A percentile compares a stretch with the other conserved stretches of the same genome.
These are phyloP conservation scores for Phycodurus eques DNA, from an alignment of 2,113 vertebrate genomes.

Conservation along the genomic window DNA sequence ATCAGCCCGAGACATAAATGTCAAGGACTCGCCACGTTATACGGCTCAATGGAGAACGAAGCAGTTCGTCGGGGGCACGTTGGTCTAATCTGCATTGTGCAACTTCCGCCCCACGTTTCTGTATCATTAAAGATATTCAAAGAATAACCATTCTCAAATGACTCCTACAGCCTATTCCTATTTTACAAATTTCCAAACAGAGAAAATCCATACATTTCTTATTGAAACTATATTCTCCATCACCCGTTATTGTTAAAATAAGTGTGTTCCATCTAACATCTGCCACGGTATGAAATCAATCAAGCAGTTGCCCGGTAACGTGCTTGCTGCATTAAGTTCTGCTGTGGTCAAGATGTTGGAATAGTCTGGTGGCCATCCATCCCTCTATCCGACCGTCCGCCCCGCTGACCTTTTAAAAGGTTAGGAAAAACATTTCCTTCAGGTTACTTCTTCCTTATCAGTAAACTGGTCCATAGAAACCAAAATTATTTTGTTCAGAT, in stretches of 20 bases:
- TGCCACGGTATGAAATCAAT: constrained; percentile 23
- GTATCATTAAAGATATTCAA: constrained; percentile 6
- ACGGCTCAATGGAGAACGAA: constrained; percentile 11
- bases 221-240: neutral
- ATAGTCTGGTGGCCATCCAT: constrained; percentile 8
- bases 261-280: constrained; percentile 22
- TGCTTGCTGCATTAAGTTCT: constrained; percentile 7
- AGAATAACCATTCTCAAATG: neutral
- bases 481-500: neutral
- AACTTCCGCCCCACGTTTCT: constrained; percentile 10
- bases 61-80: constrained; percentile 17
- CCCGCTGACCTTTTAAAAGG: neutral
- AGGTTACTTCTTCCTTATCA: neutral
- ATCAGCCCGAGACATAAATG: constrained; percentile 39
- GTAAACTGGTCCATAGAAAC: neutral
- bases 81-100: constrained; percentile 17
- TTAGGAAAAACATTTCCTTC: neutral
- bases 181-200: neutral
- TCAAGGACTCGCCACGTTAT: constrained; percentile 28
- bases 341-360: constrained; percentile 15
- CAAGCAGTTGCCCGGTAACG: constrained; percentile 20
- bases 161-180: neutral
- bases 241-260: constrained; percentile 4
- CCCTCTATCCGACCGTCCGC: constrained; percentile 6
- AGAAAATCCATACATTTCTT: neutral